Conservation (phyloP, 2,113 vertebrate genomes). For the Neolamprologus sp. region DNA sequence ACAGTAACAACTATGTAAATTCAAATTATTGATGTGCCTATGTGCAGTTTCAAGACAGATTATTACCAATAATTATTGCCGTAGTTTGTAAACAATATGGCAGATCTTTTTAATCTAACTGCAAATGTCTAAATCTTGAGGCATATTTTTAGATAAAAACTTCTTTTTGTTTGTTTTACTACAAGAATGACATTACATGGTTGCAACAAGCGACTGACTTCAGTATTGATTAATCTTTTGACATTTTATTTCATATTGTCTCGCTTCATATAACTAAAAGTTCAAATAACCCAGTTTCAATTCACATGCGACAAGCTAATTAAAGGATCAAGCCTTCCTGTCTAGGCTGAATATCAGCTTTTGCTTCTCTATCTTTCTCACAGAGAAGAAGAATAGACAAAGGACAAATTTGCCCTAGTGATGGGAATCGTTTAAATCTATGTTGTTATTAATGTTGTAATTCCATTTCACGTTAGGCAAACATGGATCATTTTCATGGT, state of each 20-base stretch:
- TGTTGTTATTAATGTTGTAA: not conserved
- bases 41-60: not conserved
- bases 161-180: not conserved
- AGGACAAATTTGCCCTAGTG: not conserved
- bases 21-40: not conserved
- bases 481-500: not conserved
- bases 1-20: not conserved
- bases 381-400: not conserved
- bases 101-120: not conserved
- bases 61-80: not conserved
- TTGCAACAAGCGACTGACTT: not conserved
- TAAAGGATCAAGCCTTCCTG: not conserved
- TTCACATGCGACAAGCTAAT: not conserved
- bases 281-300: not conserved
- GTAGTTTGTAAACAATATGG: not conserved
- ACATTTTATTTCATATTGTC: not conserved
- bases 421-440: not conserved
- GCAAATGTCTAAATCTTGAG: not conserved
- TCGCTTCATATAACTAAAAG: not conserved
- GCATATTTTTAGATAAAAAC: not conserved
- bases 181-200: not conserved
- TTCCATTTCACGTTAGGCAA: not conserved
- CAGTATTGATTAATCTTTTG: not conserved
- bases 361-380: not conserved
- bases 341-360: not conserved